A percentile compares a stretch with the other conserved stretches of the same genome.
phyloP scores from a whole-genome alignment of 2,797 vertebrate species.

The Poeciliopsis gracilis region DNA sequence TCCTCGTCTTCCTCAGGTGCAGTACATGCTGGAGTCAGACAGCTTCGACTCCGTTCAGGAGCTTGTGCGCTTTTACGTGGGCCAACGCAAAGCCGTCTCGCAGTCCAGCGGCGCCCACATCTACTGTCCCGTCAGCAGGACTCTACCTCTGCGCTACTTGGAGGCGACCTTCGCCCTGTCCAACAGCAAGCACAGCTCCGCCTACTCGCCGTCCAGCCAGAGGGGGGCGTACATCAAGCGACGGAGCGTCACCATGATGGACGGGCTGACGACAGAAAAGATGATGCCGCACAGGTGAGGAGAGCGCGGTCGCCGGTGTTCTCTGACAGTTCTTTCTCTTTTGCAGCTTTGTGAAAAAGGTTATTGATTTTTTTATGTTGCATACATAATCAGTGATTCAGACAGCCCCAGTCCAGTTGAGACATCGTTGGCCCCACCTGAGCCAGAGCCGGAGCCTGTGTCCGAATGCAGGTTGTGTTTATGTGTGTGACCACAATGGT shows the following conservation, averaged over 20 bases:
- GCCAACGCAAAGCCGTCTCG: constrained; percentile 89
- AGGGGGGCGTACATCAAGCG: constrained; percentile 95
- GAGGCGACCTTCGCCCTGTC: constrained; percentile 94
- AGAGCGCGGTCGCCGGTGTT: neutral
- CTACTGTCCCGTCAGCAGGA: constrained; percentile 95
- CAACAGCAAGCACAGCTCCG: constrained; percentile 82
- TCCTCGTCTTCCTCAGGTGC: constrained; percentile 73
- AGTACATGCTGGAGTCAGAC: constrained; percentile 93
- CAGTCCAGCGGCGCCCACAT: constrained; percentile 90
- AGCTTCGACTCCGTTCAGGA: constrained; percentile 93
- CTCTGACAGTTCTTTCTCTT: neutral
- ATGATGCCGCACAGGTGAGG: constrained; percentile 91
- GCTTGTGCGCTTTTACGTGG: constrained; percentile 91
- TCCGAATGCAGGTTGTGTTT: constrained; percentile 77
- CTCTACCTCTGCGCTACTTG: constrained; percentile 94
- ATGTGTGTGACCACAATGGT: constrained; percentile 48
- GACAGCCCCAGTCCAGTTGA: constrained; percentile 75
- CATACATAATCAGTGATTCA: constrained; percentile 71
- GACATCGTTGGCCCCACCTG: constrained; percentile 67
- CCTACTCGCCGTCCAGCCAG: constrained; percentile 86
- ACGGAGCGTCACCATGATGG: constrained; percentile 95
- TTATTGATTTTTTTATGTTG: constrained; percentile 56
- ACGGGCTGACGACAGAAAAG: constrained; percentile 92
- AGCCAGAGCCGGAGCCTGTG: constrained; percentile 72
- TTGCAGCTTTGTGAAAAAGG: constrained; percentile 15